These are phyloP conservation scores for Fulmarus glacialis DNA, from an alignment of 2,113 vertebrate species.

Conservation along the genomic window DNA sequence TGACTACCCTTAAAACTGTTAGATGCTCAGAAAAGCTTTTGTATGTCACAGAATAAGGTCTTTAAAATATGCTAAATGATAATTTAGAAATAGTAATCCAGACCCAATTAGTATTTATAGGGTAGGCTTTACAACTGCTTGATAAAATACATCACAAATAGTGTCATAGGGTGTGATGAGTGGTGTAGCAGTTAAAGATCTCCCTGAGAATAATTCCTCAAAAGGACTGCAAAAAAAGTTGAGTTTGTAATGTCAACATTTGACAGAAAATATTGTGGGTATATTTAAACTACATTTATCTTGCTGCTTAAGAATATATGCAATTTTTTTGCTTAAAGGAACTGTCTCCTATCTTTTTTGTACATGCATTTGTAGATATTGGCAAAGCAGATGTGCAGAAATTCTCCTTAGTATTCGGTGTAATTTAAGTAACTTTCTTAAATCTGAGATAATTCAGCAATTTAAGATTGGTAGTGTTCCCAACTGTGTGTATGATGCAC, in stretches of 20 bases:
- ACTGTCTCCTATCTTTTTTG: not conserved
- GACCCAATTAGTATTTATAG: not conserved
- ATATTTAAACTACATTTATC: not conserved
- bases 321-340: not conserved
- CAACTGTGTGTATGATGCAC: not conserved
- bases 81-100: not conserved
- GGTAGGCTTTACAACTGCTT: not conserved
- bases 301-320: not conserved
- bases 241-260: not conserved
- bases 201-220: not conserved
- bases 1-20: constrained; percentile 4
- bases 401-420: not conserved
- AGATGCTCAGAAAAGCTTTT: not conserved
- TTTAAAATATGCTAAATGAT: not conserved
- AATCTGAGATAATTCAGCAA: not conserved
- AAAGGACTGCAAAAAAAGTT: not conserved
- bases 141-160: not conserved
- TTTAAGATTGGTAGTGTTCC: not conserved
- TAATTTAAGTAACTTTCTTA: not conserved
- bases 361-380: not conserved
- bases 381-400: not conserved
- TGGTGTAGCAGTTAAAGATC: not conserved
- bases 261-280: not conserved
- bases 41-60: not conserved
- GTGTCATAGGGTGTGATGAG: not conserved